phyloP scores from a whole-genome alignment of 2,113 vertebrate genomes.

The Eptesicus fuscus region DNA sequence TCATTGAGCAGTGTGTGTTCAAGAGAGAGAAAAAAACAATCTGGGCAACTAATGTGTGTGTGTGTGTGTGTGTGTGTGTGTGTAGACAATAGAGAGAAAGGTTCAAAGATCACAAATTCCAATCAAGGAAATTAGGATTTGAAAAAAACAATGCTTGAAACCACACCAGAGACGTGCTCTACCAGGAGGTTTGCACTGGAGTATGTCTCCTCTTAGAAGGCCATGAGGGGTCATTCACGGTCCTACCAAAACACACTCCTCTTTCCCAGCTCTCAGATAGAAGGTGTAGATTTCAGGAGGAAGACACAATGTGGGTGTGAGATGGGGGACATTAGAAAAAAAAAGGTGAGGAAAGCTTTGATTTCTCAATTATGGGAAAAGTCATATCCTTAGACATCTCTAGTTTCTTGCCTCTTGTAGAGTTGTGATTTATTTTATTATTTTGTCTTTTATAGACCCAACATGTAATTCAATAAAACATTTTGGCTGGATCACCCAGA shows the following conservation, averaged over 20 bases:
- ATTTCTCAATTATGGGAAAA: neutral
- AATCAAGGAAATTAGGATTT: neutral
- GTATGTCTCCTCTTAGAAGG: neutral
- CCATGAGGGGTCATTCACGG: no score
- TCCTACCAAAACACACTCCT: neutral
- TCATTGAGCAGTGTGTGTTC: neutral
- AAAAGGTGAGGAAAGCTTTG: neutral
- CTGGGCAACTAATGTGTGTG: neutral
- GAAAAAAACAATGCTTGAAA: neutral
- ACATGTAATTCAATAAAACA: neutral
- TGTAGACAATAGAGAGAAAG: neutral
- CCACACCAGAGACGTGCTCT: fast-evolving
- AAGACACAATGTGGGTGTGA: neutral
- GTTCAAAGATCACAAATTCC: neutral
- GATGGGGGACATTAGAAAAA: no score
- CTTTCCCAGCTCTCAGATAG: neutral
- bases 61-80: neutral
- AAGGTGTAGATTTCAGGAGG: neutral
- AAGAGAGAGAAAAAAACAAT: neutral
- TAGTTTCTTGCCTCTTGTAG: neutral
- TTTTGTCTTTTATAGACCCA: neutral
- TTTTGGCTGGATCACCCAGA: neutral
- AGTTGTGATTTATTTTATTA: neutral
- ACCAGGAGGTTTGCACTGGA: neutral
- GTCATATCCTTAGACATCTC: neutral